phyloP scores from a whole-genome alignment of 53 echinoderm and acorn worm species.

The Crossaster papposus region DNA sequence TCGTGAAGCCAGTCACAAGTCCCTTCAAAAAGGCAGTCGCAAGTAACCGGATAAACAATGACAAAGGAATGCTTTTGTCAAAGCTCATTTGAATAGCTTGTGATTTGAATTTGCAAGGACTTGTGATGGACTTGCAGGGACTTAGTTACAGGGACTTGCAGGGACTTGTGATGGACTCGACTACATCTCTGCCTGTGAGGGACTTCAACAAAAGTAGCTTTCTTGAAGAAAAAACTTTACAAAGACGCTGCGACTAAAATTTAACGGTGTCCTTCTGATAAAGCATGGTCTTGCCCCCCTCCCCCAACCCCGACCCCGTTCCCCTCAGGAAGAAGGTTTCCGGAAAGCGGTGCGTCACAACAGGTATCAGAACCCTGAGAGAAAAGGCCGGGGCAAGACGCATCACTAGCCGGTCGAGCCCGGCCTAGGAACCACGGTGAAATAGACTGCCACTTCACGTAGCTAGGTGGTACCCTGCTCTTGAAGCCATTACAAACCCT shows the following conservation, averaged over 20 bases:
- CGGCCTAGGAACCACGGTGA: neutral
- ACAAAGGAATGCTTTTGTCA: no score
- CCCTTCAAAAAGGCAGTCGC: no score
- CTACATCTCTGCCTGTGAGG: no score
- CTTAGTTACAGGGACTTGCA: no score
- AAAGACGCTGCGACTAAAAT: neutral
- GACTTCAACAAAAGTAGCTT: neutral
- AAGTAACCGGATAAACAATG: no score
- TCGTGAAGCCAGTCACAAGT: no score
- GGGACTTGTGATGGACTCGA: no score
- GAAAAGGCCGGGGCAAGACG: neutral
- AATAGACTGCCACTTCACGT: neutral
- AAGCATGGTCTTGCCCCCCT: neutral
- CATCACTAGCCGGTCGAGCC: neutral
- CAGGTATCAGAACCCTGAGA: neutral
- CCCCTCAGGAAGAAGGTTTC: neutral
- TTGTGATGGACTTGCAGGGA: no score
- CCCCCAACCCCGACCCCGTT: neutral
- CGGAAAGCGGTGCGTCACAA: slow-evolving; percentile 3
- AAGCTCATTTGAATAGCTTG: no score
- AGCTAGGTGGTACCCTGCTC: neutral
- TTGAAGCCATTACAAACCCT: neutral
- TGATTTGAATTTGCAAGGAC: no score
- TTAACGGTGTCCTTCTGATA: neutral
- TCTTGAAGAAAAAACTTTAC: neutral